Evolutionary conservation across 2,113 vertebrate species (phyloP).

Genomic region (Tauraco erythrolophus): DNA sequence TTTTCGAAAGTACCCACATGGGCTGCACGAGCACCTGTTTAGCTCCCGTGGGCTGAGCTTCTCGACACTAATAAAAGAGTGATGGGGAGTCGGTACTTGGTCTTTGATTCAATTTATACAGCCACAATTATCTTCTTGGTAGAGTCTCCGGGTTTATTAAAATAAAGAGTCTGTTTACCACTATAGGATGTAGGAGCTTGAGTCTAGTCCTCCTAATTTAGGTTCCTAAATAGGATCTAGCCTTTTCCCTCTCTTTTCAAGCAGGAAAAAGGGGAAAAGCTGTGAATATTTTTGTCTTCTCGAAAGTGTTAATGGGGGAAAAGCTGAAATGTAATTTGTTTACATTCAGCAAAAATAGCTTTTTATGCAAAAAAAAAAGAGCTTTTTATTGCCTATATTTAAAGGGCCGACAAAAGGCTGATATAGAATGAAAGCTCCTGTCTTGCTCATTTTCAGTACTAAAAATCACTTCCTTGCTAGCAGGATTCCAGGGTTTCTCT

Average conservation of each 20-base stretch:
- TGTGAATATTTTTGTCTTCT: not conserved
- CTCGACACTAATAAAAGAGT: not conserved
- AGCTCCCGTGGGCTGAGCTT: not conserved
- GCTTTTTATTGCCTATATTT: not conserved
- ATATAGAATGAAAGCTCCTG: not conserved
- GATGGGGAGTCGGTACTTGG: not conserved
- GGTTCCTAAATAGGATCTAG: not conserved
- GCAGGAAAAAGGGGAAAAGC: not conserved
- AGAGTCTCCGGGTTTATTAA: not conserved
- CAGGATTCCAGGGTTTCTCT: not conserved
- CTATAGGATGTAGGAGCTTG: not conserved
- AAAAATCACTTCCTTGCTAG: accelerated
- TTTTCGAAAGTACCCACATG: not conserved
- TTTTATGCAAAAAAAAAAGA: not conserved
- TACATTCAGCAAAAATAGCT: not conserved
- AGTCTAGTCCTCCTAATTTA: not conserved
- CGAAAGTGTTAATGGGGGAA: not conserved
- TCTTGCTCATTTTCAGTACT: not conserved
- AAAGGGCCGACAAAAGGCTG: not conserved
- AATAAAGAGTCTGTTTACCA: accelerated
- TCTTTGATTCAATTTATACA: not conserved
- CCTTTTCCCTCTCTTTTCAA: not conserved
- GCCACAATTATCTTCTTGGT: not conserved
- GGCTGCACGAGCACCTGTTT: not conserved
- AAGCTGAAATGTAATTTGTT: not conserved